phyloP scores from a whole-genome alignment of 2,797 vertebrate genomes.

The Bucorvus abyssinicus region DNA sequence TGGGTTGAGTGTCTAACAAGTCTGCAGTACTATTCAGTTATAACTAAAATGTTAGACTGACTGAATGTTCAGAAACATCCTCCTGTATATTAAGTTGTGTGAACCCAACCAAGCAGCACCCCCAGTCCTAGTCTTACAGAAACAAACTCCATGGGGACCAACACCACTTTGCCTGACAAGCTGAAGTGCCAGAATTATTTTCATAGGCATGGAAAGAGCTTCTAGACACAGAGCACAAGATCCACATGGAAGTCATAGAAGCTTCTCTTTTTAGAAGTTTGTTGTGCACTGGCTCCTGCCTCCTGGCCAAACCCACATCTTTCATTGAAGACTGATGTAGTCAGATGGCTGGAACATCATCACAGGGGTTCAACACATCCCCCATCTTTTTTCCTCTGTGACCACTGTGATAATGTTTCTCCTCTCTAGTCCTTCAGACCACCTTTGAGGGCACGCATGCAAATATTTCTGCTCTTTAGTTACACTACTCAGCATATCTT shows the following conservation, averaged over 20 bases:
- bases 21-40: constrained; percentile 26
- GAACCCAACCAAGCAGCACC: neutral
- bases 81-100: constrained; percentile 7
- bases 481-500: neutral
- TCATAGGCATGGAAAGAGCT: neutral
- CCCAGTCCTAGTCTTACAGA: neutral
- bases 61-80: neutral
- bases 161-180: neutral
- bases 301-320: neutral
- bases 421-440: neutral
- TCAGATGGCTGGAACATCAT: neutral
- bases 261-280: neutral
- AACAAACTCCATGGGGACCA: neutral
- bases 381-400: neutral
- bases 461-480: neutral
- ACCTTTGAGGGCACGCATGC: neutral
- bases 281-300: neutral
- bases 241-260: neutral
- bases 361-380: neutral
- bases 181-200: neutral
- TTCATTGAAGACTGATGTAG: neutral
- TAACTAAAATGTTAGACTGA: constrained; percentile 38
- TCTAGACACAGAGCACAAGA: neutral
- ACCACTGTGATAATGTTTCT: neutral
- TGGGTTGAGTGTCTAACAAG: constrained; percentile 26